Percentiles rank a stretch among this genome's conserved stretches.
Evolutionary conservation across 2,113 vertebrate genomes (phyloP).

Genomic region (Cryptoleucopteryx plumbea): DNA sequence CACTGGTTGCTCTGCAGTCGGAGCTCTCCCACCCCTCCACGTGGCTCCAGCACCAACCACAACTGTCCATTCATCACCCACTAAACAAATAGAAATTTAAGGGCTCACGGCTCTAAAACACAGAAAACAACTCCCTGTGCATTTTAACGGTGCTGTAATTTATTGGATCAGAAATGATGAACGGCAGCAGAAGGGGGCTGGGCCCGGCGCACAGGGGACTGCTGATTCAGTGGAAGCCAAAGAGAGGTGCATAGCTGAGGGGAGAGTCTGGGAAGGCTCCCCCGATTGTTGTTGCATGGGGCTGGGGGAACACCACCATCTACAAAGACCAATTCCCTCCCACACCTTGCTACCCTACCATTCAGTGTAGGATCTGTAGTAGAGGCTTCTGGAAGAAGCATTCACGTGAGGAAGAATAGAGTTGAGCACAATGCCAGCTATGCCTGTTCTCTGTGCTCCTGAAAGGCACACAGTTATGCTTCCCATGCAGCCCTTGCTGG

Average conservation of each 20-base stretch:
- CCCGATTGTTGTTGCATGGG: not conserved
- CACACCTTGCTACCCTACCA: not conserved
- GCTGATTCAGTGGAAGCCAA: not conserved
- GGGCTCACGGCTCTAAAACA: slow-evolving; percentile 40
- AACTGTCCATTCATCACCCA: slow-evolving; percentile 28
- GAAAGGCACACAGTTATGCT: not conserved
- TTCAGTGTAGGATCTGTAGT: not conserved
- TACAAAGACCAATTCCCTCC: not conserved
- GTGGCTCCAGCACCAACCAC: not conserved
- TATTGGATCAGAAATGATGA: slow-evolving; percentile 56
- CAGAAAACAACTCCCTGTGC: slow-evolving; percentile 60
- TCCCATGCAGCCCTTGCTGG: not conserved
- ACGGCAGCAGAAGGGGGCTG: slow-evolving; percentile 10
- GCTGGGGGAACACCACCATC: not conserved
- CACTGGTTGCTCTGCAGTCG: not conserved
- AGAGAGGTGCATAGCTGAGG: not conserved
- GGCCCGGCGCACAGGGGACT: not conserved
- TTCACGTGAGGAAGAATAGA: accelerated
- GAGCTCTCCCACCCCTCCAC: not conserved
- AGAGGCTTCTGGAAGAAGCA: not conserved
- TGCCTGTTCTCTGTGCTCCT: not conserved
- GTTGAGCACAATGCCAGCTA: not conserved
- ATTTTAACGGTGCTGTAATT: slow-evolving; percentile 37
- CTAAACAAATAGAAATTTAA: slow-evolving; percentile 64
- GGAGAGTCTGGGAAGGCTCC: not conserved